A percentile compares a stretch with the other conserved stretches of the same genome.
These are phyloP conservation scores for Aphodius sticticus DNA, from an alignment of 2,888 invertebrate species.

Conservation along the genomic window DNA sequence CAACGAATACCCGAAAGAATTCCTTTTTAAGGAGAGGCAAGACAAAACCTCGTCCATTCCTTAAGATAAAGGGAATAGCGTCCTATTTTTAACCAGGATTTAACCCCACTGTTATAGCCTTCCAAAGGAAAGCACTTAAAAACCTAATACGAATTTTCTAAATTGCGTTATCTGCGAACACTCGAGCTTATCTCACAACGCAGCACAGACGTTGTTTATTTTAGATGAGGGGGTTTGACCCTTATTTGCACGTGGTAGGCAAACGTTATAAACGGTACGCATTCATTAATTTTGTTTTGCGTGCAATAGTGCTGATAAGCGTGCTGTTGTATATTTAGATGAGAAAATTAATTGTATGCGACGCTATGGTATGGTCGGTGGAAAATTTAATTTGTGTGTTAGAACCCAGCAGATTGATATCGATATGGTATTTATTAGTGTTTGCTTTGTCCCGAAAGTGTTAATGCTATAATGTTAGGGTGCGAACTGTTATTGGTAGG, in stretches of 20 bases:
- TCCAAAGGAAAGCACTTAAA: background rate
- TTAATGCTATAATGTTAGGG: background rate
- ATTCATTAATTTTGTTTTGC: background rate
- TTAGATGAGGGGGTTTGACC: background rate
- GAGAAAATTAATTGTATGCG: background rate
- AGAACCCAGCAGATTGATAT: background rate
- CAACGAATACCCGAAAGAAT: background rate
- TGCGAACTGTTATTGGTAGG: background rate
- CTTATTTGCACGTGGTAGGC: background rate
- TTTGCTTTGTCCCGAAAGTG: background rate
- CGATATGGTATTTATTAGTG: background rate
- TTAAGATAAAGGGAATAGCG: too few species aligned
- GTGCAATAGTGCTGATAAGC: background rate
- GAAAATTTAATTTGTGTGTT: background rate
- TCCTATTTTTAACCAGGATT: too few species aligned
- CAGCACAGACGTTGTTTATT: background rate
- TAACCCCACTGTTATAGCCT: too few species aligned
- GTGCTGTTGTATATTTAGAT: background rate
- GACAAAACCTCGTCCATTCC: too few species aligned
- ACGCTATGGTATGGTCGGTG: background rate
- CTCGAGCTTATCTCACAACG: background rate
- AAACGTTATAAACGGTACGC: background rate
- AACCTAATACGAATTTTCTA: background rate
- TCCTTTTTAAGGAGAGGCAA: background rate
- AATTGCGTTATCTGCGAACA: background rate